Conservation (phyloP, 53 echinoderm and acorn worm species). For the Antedon mediterranea region DNA sequence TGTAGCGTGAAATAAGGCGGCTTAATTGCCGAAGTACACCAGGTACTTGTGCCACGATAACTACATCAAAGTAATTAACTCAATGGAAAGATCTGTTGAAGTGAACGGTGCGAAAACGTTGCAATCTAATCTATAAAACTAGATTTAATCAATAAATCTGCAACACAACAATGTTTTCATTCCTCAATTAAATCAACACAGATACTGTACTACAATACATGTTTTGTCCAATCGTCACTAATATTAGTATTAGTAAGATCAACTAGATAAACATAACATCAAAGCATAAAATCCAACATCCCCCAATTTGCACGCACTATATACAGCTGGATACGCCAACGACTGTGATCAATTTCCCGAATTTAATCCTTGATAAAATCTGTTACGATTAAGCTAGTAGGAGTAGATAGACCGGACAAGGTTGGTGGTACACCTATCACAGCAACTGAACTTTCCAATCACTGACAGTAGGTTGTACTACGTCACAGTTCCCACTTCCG, state of each 20-base stretch:
- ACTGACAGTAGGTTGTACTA: neutral
- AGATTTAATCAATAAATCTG: neutral
- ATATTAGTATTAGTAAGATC: neutral
- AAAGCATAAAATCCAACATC: neutral
- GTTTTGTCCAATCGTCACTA: neutral
- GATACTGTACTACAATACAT: neutral
- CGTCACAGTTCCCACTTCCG: neutral
- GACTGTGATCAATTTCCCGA: neutral
- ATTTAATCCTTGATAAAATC: neutral
- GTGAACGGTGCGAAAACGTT: neutral
- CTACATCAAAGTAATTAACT: neutral
- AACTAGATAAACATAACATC: neutral
- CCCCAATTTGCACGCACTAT: neutral
- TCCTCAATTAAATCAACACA: neutral
- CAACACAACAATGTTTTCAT: neutral
- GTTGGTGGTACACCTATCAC: neutral
- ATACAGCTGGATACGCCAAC: neutral
- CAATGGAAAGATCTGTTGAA: neutral
- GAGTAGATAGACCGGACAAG: neutral
- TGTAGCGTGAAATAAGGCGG: too few relatives aligned
- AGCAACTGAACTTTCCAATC: neutral
- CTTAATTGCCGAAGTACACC: too few relatives aligned
- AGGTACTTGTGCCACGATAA: too few relatives aligned
- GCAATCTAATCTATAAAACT: neutral
- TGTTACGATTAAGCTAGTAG: neutral